phyloP scores from a whole-genome alignment of 2,888 invertebrate genomes.

The Gymnoscelis rufifasciata region DNA sequence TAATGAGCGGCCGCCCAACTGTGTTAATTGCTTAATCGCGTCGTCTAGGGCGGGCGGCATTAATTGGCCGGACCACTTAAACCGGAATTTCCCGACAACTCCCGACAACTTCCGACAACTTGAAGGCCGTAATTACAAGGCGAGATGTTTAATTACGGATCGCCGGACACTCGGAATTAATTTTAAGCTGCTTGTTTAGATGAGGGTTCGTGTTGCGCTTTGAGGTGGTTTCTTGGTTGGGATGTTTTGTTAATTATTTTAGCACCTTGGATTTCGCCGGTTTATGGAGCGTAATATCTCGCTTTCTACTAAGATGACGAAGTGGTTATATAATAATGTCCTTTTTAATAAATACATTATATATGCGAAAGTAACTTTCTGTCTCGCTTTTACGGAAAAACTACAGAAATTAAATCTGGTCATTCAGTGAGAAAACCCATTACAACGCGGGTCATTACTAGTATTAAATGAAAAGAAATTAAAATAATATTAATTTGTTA shows the following conservation, averaged over 20 bases:
- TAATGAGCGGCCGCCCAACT: conserved; percentile 68
- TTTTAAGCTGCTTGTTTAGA: conserved; percentile 46
- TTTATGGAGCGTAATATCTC: not conserved
- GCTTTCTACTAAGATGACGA: too few relatives aligned
- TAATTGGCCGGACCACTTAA: conserved; percentile 75
- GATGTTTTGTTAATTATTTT: not conserved
- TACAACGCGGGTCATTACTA: too few relatives aligned
- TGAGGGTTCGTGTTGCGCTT: conserved; percentile 45
- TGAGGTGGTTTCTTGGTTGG: conserved; percentile 9
- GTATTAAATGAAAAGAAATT: too few relatives aligned
- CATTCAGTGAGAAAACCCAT: too few relatives aligned
- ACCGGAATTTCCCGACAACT: conserved; percentile 57
- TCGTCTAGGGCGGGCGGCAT: conserved; percentile 61
- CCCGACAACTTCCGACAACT: conserved; percentile 59
- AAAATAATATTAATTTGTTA: too few relatives aligned
- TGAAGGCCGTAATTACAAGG: conserved; percentile 73
- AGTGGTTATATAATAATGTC: too few relatives aligned
- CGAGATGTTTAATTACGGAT: conserved; percentile 75
- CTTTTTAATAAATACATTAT: too few relatives aligned
- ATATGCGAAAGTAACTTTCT: too few relatives aligned
- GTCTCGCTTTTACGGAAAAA: too few relatives aligned
- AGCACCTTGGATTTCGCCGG: not conserved
- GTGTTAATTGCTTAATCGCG: conserved; percentile 77
- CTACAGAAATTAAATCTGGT: too few relatives aligned
- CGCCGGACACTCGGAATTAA: conserved; percentile 68